Conservation (phyloP, 2,113 vertebrate species). For the Anarrhichthys ocellatus region DNA sequence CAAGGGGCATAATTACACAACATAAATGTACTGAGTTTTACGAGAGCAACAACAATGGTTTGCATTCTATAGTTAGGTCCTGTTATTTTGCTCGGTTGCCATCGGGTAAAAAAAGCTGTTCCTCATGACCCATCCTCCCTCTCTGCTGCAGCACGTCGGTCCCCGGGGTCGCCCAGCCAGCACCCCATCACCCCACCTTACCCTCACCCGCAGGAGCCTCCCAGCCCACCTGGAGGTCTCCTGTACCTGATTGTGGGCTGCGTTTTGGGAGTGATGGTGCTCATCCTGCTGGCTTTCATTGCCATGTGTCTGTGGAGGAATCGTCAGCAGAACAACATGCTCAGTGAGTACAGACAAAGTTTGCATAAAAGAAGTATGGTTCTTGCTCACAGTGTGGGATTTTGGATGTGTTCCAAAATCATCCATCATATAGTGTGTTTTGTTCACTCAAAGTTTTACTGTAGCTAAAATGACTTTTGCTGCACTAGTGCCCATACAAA, state of each 20-base stretch:
- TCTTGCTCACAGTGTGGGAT: neutral
- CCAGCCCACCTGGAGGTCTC: constrained; percentile 83
- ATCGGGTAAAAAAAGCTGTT: constrained; percentile 2
- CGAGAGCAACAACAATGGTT: constrained; percentile 63
- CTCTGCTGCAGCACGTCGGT: constrained; percentile 85
- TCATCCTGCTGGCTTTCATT: constrained; percentile 94
- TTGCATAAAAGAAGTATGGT: neutral
- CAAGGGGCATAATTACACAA: constrained; percentile 67
- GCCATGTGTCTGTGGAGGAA: constrained; percentile 97
- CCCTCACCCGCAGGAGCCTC: constrained; percentile 78
- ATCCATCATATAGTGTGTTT: neutral
- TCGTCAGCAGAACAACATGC: constrained; percentile 90
- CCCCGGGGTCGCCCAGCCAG: constrained; percentile 80
- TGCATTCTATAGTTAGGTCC: constrained; percentile 52
- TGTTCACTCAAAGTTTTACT: neutral
- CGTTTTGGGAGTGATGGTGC: constrained; percentile 93
- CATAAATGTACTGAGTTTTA: constrained; percentile 64
- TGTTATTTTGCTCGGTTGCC: constrained; percentile 36
- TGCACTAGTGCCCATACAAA: constrained; percentile 1
- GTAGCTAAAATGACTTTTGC: neutral
- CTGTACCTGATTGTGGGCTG: constrained; percentile 94
- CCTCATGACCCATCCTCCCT: constrained; percentile 2
- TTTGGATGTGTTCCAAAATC: neutral
- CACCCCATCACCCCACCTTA: constrained; percentile 86
- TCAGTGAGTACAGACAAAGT: constrained; percentile 86